phyloP scores from a whole-genome alignment of 2,888 invertebrate species.

The Ypsolopha scabrella region DNA sequence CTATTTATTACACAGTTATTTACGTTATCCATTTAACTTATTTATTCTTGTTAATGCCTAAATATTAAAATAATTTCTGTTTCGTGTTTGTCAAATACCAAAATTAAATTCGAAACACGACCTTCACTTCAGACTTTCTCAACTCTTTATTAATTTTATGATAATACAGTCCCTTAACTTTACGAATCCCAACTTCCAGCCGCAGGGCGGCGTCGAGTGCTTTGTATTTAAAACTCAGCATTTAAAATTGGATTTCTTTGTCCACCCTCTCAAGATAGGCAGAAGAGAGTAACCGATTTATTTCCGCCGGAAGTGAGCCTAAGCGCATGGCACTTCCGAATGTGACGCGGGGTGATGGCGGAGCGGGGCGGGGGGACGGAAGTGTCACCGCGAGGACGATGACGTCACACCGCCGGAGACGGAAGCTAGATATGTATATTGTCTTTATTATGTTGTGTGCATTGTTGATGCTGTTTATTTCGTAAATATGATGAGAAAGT shows the following conservation, averaged over 20 bases:
- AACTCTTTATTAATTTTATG: conserved; percentile 1
- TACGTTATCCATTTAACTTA: too few relatives aligned
- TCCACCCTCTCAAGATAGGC: not conserved
- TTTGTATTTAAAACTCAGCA: not conserved
- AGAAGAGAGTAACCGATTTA: not conserved
- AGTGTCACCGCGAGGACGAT: not conserved
- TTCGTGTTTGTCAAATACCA: too few relatives aligned
- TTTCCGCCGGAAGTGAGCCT: conserved; percentile 10
- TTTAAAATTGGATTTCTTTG: not conserved
- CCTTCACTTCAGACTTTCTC: too few relatives aligned
- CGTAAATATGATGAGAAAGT: not conserved
- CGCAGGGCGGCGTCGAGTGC: not conserved
- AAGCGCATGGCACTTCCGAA: conserved; percentile 8
- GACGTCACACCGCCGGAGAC: not conserved
- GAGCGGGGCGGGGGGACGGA: not conserved
- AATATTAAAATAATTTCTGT: too few relatives aligned
- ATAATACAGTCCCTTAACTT: not conserved
- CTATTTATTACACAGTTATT: too few relatives aligned
- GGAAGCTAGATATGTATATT: not conserved
- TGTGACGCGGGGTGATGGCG: not conserved
- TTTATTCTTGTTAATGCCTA: too few relatives aligned
- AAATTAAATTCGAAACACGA: too few relatives aligned
- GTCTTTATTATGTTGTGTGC: not conserved
- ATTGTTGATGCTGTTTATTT: not conserved
- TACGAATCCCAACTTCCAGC: not conserved